These are phyloP conservation scores for Plagiodera versicolora DNA, from an alignment of 2,888 invertebrate genomes.

Conservation along the genomic window DNA sequence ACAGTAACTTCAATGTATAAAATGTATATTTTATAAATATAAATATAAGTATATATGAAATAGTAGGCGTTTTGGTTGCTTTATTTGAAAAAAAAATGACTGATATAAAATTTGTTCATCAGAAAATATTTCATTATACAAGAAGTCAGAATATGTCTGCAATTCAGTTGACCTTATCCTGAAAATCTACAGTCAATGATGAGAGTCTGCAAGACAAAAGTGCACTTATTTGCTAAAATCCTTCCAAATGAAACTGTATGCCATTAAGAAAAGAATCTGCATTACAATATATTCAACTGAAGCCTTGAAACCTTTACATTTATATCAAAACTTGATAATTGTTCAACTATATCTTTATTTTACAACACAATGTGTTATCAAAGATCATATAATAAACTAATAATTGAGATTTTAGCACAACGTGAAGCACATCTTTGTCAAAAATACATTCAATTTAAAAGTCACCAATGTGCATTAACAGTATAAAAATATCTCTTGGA, in stretches of 20 bases:
- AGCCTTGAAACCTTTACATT: too few species aligned
- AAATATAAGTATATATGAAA: constrained; percentile 22
- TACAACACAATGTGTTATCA: too few species aligned
- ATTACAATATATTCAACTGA: too few species aligned
- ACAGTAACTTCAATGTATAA: constrained; percentile 27
- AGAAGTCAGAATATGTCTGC: neutral
- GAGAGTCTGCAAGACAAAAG: too few species aligned
- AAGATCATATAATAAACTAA: too few species aligned
- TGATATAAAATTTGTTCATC: constrained; percentile 11
- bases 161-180: neutral
- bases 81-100: too few species aligned
- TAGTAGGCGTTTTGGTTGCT: neutral
- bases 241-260: too few species aligned
- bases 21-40: constrained; percentile 37
- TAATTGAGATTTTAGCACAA: constrained; percentile 8
- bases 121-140: constrained; percentile 8
- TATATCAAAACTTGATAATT: too few species aligned
- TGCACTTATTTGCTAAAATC: constrained; percentile 5
- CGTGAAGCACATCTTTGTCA: neutral
- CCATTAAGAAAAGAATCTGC: too few species aligned
- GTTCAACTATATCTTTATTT: too few species aligned
- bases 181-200: too few species aligned
- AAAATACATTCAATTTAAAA: constrained; percentile 8
- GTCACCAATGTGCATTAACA: constrained; percentile 4
- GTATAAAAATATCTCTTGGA: constrained; percentile 2